phyloP scores from a whole-genome alignment of 2,888 invertebrate species.

The Aphelenchoides bicaudatus region DNA sequence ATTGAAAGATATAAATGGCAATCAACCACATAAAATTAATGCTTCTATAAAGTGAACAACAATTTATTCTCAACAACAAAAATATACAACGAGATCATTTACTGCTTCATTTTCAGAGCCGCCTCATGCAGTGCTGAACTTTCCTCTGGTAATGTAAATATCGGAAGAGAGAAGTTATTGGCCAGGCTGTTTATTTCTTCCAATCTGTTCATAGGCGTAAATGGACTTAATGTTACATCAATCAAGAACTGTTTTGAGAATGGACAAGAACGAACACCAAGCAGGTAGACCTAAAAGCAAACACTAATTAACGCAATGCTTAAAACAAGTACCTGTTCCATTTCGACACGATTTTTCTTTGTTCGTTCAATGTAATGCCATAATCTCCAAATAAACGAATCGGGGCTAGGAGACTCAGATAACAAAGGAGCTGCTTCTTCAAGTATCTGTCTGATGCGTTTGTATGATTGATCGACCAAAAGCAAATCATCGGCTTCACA shows the following conservation, averaged over 20 bases:
- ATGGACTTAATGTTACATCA: conserved; percentile 15
- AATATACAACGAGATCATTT: conserved; percentile 3
- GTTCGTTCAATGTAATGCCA: conserved; percentile 1
- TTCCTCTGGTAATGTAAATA: conserved; percentile 23
- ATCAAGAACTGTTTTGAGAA: conserved; percentile 18
- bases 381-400: conserved; percentile 23
- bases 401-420: neutral
- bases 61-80: no score
- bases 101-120: neutral
- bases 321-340: conserved; percentile 4
- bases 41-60: no score
- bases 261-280: conserved; percentile 17
- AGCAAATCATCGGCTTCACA: neutral
- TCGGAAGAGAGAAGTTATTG: neutral
- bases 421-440: conserved; percentile 1
- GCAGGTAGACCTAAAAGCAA: conserved; percentile 16
- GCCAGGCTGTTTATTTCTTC: conserved; percentile 12
- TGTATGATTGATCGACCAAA: neutral
- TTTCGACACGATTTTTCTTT: neutral
- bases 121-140: neutral
- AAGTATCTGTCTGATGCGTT: neutral
- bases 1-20: conserved; percentile 7
- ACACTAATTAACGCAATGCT: conserved; percentile 12
- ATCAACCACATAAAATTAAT: no score
- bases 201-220: neutral